A percentile compares a stretch with the other conserved stretches of the same genome.
These are phyloP conservation scores for Heterotilapia buettikoferi DNA, from an alignment of 2,113 vertebrate species.

Conservation along the genomic window DNA sequence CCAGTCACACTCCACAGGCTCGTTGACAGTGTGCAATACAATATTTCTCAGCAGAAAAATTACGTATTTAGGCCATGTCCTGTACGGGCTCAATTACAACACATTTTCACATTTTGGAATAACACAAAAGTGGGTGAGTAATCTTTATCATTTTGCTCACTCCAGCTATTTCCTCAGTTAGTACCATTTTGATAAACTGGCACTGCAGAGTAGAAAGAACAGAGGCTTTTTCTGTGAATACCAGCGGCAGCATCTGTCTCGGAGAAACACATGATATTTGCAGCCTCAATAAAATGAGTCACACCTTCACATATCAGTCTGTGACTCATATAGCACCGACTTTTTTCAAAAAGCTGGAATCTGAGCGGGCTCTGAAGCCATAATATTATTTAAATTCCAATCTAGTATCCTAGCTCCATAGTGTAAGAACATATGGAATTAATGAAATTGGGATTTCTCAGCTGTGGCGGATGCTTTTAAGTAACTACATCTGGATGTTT, in stretches of 20 bases:
- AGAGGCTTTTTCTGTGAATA: not conserved
- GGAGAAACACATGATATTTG: not conserved
- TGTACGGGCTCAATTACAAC: not conserved
- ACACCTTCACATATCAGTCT: not conserved
- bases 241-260: not conserved
- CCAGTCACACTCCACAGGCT: not conserved
- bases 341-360: not conserved
- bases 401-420: not conserved
- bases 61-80: not conserved
- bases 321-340: conserved; percentile 13
- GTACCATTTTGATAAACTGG: not conserved
- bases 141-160: not conserved
- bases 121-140: not conserved
- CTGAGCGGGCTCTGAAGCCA: not conserved
- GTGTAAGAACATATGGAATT: not conserved
- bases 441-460: not conserved
- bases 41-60: not conserved
- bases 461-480: not conserved
- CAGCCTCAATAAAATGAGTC: conserved; percentile 30
- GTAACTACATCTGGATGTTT: not conserved
- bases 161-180: not conserved
- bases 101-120: not conserved
- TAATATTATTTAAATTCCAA: not conserved
- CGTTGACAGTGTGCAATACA: not conserved
- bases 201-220: not conserved